Evolutionary conservation across 92 coral and sea anemone species (phyloP), one percentile per base, ranked within the genome.

Genomic region (Parazoanthus darwini): DNA sequence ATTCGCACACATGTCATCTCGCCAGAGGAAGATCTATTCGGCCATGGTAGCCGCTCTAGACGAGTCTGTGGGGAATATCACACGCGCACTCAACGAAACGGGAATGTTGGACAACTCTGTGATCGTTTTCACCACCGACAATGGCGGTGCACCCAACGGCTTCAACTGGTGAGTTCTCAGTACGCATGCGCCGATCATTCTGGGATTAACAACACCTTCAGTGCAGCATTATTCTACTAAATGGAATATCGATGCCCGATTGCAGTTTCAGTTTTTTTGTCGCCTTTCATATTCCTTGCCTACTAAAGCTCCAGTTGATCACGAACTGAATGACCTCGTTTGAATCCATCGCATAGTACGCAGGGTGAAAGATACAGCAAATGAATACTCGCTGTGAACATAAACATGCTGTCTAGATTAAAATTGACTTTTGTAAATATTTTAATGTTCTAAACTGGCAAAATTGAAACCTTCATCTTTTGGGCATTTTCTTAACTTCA

Each of bases 91-190:
- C 79, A 95, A 94, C 70, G 82, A 90, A 38, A 79, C 89, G 51
- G 96, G 96, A 82, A 92, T 97, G 93, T 89, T 90, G 46, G 93
- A 97, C 81, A 97, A 95, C 89, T 90, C 99, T 33, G 98, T 97
- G 0, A 88, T 97, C 10, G 99, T 97, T 51, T 97, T 97, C 68
- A 93, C 98, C 1, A 97, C 99, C 20, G 99, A 97, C 66, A 97
- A 97, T 58, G 99, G 99, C 10, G 99, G 99, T 2, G 99, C 99
- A 25, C 99, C 99, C 5, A 90, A 95, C 76, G 99, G 99, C 82
- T 95, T 97, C 89, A 96, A 95, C 88, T 95, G 98, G 99, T 97
- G 72, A 59, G 89, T 48, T 8, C 33, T 78, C 36, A 22, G 29
- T 16, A 39, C 26, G 71, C 80, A 20, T 18, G 59, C n/a, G 9